Conservation (phyloP, 2,888 invertebrate genomes). For the Acrocyrtus sp. region DNA sequence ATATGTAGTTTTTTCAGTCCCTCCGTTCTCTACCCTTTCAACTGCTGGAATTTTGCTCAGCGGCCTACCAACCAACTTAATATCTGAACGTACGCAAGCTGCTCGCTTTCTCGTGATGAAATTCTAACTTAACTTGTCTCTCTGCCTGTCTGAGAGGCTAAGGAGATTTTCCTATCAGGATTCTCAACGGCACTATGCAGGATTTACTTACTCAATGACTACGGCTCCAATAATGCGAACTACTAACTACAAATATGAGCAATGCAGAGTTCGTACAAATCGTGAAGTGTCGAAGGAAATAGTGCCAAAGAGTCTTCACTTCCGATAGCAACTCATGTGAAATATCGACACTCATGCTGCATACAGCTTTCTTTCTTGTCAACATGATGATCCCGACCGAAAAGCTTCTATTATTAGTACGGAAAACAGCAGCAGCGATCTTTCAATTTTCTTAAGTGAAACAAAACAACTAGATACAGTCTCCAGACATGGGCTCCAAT, state of each 20-base stretch:
- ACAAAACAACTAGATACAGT: too few relatives aligned
- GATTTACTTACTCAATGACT: conserved; percentile 16
- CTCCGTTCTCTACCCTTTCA: not conserved
- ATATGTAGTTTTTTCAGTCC: not conserved
- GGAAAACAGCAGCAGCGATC: not conserved
- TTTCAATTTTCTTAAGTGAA: not conserved
- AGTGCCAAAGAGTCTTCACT: not conserved
- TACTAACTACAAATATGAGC: too few relatives aligned
- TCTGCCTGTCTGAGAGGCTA: not conserved
- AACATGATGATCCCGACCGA: not conserved
- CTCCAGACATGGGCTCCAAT: too few relatives aligned
- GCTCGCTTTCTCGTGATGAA: not conserved
- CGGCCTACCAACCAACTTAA: not conserved
- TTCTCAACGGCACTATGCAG: conserved; percentile 27
- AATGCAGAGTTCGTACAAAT: too few relatives aligned
- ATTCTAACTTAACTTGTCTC: not conserved
- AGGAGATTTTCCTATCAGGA: conserved; percentile 35
- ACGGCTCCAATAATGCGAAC: not conserved
- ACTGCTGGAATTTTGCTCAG: not conserved
- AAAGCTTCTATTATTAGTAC: not conserved
- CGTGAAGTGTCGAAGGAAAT: too few relatives aligned
- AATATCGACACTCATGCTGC: not conserved
- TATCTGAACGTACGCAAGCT: not conserved
- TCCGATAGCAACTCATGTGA: not conserved
- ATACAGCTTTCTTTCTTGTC: not conserved